phyloP scores from a whole-genome alignment of 2,113 vertebrate species.

The Cyanoliseus patagonus region DNA sequence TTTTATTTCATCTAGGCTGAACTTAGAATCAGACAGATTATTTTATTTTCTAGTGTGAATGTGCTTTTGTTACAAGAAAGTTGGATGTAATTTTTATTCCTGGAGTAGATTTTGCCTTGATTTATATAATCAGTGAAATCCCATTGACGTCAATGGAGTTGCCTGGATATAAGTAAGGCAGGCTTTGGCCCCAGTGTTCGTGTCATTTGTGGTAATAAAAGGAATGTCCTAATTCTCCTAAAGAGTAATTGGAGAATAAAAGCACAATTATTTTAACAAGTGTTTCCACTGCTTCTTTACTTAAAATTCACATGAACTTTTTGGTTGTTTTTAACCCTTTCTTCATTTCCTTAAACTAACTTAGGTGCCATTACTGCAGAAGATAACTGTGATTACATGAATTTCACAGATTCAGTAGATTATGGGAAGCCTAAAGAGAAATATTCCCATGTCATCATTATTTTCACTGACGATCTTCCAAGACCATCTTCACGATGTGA shows the following conservation, averaged over 20 bases:
- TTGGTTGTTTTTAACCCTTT: neutral
- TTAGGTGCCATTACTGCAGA: neutral
- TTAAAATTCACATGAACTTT: slow-evolving; percentile 15
- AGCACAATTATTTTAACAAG: slow-evolving; percentile 57
- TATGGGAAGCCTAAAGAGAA: neutral
- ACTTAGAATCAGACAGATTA: neutral
- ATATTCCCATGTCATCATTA: neutral
- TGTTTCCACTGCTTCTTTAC: slow-evolving; percentile 47
- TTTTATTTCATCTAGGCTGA: neutral
- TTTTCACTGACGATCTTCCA: slow-evolving; percentile 51
- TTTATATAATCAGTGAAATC: slow-evolving; percentile 62
- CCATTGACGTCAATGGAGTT: slow-evolving; percentile 60
- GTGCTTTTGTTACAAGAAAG: slow-evolving; percentile 1
- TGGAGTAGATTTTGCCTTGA: slow-evolving; percentile 32
- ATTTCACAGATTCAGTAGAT: neutral
- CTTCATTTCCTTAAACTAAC: neutral
- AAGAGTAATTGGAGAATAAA: neutral
- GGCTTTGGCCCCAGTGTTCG: slow-evolving; percentile 29
- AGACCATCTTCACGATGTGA: slow-evolving; percentile 39
- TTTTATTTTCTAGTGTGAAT: slow-evolving; percentile 8
- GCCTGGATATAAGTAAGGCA: slow-evolving; percentile 49
- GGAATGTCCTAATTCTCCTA: slow-evolving; percentile 58
- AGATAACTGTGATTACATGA: neutral
- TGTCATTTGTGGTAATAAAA: slow-evolving; percentile 60
- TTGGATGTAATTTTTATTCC: slow-evolving; percentile 49